phyloP scores from a whole-genome alignment of 2,113 vertebrate genomes.

The Heliornis fulica region DNA sequence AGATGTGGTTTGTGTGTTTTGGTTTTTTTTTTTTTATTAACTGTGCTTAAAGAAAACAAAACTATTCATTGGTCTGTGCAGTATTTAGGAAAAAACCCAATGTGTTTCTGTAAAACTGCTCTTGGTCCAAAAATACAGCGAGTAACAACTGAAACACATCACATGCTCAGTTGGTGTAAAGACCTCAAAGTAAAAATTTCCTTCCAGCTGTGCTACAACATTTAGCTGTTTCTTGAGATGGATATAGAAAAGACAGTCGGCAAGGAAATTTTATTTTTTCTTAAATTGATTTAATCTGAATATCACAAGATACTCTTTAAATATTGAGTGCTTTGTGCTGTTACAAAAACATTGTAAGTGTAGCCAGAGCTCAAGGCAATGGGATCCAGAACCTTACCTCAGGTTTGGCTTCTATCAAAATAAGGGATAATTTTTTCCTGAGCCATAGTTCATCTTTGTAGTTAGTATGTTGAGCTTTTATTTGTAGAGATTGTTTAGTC shows the following conservation, averaged over 20 bases:
- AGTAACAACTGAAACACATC: background rate
- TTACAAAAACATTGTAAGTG: background rate
- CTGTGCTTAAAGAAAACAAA: background rate
- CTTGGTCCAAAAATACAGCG: background rate
- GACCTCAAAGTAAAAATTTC: background rate
- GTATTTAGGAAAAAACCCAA: fast-evolving
- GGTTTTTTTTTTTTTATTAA: background rate
- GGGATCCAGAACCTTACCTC: background rate
- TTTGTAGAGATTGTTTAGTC: slow-evolving; percentile 43
- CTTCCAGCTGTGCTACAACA: background rate
- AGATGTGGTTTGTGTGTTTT: background rate
- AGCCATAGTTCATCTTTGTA: slow-evolving; percentile 7
- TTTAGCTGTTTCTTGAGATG: background rate
- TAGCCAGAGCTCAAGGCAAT: background rate
- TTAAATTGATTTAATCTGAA: background rate
- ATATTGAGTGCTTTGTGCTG: background rate
- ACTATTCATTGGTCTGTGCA: background rate
- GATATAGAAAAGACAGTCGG: background rate
- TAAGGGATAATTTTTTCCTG: background rate
- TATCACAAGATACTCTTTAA: background rate
- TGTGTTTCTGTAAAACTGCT: background rate
- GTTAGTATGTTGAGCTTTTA: slow-evolving; percentile 30
- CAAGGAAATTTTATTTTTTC: background rate
- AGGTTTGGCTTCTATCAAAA: background rate
- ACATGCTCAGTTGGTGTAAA: background rate